Conservation (phyloP, 2,888 invertebrate species). For the Drosophila colorata region DNA sequence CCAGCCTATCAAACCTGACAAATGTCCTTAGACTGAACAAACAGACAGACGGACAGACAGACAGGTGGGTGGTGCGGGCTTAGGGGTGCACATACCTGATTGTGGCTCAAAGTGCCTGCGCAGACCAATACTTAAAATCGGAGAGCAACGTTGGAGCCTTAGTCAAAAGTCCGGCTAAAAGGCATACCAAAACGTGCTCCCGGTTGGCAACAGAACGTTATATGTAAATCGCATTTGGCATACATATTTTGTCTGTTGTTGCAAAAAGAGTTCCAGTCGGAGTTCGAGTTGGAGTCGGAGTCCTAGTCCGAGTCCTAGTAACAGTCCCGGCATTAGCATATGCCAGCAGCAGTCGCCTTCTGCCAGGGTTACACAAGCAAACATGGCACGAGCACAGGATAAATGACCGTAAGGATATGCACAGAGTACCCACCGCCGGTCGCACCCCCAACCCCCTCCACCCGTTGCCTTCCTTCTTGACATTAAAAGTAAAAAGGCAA, state of each 20-base stretch:
- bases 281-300: constrained; percentile 8
- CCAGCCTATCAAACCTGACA: constrained; percentile 54
- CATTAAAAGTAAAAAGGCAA: constrained; percentile 47
- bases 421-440: not conserved
- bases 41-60: not conserved
- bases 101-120: constrained; percentile 43
- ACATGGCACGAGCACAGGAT: constrained; percentile 23
- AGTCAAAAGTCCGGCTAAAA: constrained; percentile 48
- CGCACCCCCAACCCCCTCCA: too few relatives aligned
- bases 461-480: not conserved
- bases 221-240: constrained; percentile 79
- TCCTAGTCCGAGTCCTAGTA: constrained; percentile 23
- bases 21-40: constrained; percentile 43
- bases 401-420: constrained; percentile 34
- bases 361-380: constrained; percentile 47
- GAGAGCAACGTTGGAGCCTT: constrained; percentile 35
- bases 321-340: constrained; percentile 69
- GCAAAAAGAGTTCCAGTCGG: constrained; percentile 36
- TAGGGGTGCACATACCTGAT: constrained; percentile 50
- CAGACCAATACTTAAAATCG: constrained; percentile 32
- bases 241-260: constrained; percentile 74
- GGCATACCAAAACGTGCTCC: constrained; percentile 57
- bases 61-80: too few relatives aligned
- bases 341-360: constrained; percentile 52
- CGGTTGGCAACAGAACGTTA: constrained; percentile 57